These are phyloP conservation scores for Campoletis sonorensis DNA, from an alignment of 1,140 invertebrate species.

Conservation along the genomic window DNA sequence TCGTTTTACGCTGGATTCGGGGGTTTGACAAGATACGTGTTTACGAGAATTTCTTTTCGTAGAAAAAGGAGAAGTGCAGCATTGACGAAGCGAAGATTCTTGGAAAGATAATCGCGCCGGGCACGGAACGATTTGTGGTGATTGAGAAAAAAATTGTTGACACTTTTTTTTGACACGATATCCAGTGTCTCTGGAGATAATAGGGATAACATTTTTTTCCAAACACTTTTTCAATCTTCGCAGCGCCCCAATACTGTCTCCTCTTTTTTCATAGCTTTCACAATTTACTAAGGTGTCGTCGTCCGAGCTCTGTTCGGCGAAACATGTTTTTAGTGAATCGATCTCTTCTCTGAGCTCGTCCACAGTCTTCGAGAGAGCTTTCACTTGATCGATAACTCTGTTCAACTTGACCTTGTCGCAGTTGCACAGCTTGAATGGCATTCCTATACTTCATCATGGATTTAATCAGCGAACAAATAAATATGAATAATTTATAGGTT, in stretches of 20 bases:
- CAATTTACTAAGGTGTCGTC: not conserved
- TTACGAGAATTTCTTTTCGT: not conserved
- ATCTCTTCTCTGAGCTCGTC: constrained; percentile 36
- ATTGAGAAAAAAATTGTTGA: not conserved
- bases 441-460: constrained; percentile 17
- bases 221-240: constrained; percentile 3
- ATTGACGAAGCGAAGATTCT: not conserved
- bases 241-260: not conserved
- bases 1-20: not conserved
- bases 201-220: not conserved
- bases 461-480: not conserved
- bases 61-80: not conserved
- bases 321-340: constrained; percentile 19
- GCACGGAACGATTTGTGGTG: not conserved
- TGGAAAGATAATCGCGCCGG: not conserved
- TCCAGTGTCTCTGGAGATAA: not conserved
- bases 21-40: no score
- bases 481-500: not conserved
- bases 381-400: constrained; percentile 33
- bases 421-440: constrained; percentile 21
- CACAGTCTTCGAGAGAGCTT: constrained; percentile 24
- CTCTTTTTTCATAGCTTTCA: not conserved
- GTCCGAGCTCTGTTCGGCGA: not conserved
- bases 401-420: constrained; percentile 18
- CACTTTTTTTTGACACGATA: not conserved